Percentiles rank a stretch among this genome's conserved stretches.
phyloP scores from a whole-genome alignment of 2,797 vertebrate species.

The Mus spretus region DNA sequence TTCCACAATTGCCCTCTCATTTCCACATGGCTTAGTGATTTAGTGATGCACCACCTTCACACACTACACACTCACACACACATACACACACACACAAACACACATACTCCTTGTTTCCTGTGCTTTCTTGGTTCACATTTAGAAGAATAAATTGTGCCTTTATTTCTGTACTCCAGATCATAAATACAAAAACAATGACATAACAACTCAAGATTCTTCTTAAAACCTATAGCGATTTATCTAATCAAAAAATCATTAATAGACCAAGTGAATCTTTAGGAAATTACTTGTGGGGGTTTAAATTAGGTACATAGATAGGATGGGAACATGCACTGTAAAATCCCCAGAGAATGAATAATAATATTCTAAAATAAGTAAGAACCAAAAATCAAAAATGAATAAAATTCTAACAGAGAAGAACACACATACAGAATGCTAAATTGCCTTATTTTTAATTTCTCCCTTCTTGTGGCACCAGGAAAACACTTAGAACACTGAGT shows the following conservation, averaged over 20 bases:
- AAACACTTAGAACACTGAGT: background rate
- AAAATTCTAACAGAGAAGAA: background rate
- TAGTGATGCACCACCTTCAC: too few species aligned
- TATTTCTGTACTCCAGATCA: background rate
- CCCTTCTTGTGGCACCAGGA: background rate
- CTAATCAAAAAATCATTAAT: background rate
- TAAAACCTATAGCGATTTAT: slow-evolving; percentile 23
- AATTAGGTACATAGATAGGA: background rate
- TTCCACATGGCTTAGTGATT: too few species aligned
- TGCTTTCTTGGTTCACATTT: slow-evolving; percentile 33
- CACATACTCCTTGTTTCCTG: background rate
- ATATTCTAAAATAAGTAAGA: background rate
- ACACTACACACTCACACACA: too few species aligned
- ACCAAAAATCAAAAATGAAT: background rate
- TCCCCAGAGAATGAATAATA: background rate
- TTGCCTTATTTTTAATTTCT: background rate
- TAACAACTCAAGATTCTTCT: background rate
- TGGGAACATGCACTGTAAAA: background rate
- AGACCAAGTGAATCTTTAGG: background rate
- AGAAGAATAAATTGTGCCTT: background rate
- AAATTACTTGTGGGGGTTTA: background rate
- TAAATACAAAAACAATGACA: background rate
- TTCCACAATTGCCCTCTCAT: background rate
- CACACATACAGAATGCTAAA: background rate
- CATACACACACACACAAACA: too few species aligned